These are phyloP conservation scores for Caenorhabditis inopinata DNA, from an alignment of 1,140 invertebrate species.

Conservation along the genomic window DNA sequence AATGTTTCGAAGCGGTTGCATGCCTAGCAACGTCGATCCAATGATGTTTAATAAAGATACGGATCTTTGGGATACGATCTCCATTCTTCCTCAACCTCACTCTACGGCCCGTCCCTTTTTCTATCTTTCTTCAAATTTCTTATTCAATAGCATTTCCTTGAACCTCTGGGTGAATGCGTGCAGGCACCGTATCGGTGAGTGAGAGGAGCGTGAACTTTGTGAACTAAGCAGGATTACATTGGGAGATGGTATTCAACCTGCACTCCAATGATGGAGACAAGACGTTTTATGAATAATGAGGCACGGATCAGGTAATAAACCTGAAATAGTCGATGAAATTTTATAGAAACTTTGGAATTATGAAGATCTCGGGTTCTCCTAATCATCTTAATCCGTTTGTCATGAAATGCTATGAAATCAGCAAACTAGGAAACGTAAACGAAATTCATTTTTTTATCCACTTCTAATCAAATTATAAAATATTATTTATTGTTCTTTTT, in stretches of 20 bases:
- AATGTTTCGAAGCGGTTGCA: slow-evolving; percentile 6
- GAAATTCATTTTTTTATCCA: not conserved
- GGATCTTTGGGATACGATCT: slow-evolving; percentile 32
- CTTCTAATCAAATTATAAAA: not conserved
- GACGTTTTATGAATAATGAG: no score
- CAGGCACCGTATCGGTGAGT: not conserved
- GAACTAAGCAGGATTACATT: not conserved
- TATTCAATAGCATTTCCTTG: not conserved
- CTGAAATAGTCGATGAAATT: no score
- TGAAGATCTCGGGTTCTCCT: no score
- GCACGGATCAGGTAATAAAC: no score
- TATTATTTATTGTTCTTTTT: slow-evolving; percentile 35
- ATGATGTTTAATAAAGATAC: slow-evolving; percentile 1
- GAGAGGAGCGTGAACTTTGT: slow-evolving; percentile 6
- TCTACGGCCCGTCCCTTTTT: not conserved
- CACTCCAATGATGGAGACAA: no score
- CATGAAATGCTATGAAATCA: no score
- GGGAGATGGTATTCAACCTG: not conserved
- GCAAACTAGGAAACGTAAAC: no score
- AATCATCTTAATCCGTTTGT: no score
- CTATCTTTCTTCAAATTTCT: not conserved
- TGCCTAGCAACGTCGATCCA: not conserved
- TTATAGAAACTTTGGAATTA: no score
- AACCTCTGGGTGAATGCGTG: not conserved
- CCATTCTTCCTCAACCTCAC: not conserved